Base-by-base conservation (phyloP, 1,140 invertebrate species). In the Contarinia nasturtii region DNA sequence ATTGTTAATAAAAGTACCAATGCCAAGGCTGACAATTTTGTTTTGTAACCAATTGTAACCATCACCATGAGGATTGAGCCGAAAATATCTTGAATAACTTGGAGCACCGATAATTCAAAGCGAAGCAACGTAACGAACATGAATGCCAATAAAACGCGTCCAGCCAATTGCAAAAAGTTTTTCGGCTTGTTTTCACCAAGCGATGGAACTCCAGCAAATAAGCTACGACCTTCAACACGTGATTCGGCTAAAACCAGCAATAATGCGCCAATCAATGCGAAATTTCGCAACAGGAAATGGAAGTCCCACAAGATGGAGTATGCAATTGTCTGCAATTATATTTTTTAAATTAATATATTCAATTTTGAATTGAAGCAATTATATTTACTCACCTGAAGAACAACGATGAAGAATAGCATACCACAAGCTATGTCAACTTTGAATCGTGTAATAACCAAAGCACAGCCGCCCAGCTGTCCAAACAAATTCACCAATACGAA, bases 271-370 rank as follows among this genome's bases (percentile, higher is more conserved):
- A 93, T 90, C 12, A 99, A 73, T 7, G 95, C 93, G 49, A 98
- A 68, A 67, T 98, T 98, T 53, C 95, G 80, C 52, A 85, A 79
- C 38, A 98, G 69, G 70, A 98, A 98, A 59, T 96, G 92, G 57
- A 97, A 59, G 66, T 99, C 94, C 93, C 93, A 98, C 37, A 98
- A 67, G 63, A 98, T 98, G 61, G 89, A 94, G 69, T 98, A 98
- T 2, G 92, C 93, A 54, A 98, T 72, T 40, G 92, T 97, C 82
- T 97, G 76, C 34, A 45, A 46, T 51, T n/a, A 46, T 21, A 45
- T 27, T 27, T 27, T 27, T 27, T 27, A 44, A 36, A 21, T 27
- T 27, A 10, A 5, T 10, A 27, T 10, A 5, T 20, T 17, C 3
- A 17, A 20, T 20, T 10, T 17, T 20, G 3, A 5, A 3, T 41